Base-by-base conservation (phyloP, 2,797 vertebrate species). In the Cottoperca gobio region DNA sequence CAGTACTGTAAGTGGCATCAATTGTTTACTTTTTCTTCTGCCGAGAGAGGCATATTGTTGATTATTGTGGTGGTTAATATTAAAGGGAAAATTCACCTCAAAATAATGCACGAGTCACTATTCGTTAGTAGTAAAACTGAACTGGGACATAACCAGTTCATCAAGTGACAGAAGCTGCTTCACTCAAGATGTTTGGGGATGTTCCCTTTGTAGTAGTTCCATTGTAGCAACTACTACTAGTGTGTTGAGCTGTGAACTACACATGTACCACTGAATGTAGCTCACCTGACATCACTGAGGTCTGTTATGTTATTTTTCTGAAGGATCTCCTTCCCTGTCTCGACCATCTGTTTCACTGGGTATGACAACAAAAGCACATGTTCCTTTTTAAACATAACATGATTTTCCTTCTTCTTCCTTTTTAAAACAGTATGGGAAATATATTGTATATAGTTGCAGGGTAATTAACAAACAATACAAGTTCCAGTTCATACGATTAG, bases 261-360 rank as follows among this genome's bases (percentile, higher is more conserved):
- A 17, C 66, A 58, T n/a, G 14, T 35, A 28, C 12, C 31, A 57
- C 21, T 43, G 6, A 46, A 16, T 26, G 6, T 28, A 23, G 26
- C 81, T 75, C 93, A 99, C 98, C 98, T 97, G 85, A 95, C 89
- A 81, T 99, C 97, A 69, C 78, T 93, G 70, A 98, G 90, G 85
- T 99, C 96, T 14, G 80, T 95, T 39, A 97, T 68, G 42, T 95
- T 95, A 81, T 97, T 96, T 83, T 88, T 95, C 88, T 96, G 95
- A 61, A 99, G 96, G 58, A 97, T 89, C 57, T 92, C 90, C 94
- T 96, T 98, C 75, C 97, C 98, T 58, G 68, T 92, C 85, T 96
- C 94, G 37, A 98, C 93, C 97, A 99, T 96, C 87, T 83, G 95
- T 76, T 96, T 95, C 86, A 99, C 98, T 99, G 62, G 5, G 85